A percentile compares a stretch with the other conserved stretches of the same genome.
These are phyloP conservation scores for Euzophera pinguis DNA, from an alignment of 2,888 invertebrate species.

Conservation along the genomic window DNA sequence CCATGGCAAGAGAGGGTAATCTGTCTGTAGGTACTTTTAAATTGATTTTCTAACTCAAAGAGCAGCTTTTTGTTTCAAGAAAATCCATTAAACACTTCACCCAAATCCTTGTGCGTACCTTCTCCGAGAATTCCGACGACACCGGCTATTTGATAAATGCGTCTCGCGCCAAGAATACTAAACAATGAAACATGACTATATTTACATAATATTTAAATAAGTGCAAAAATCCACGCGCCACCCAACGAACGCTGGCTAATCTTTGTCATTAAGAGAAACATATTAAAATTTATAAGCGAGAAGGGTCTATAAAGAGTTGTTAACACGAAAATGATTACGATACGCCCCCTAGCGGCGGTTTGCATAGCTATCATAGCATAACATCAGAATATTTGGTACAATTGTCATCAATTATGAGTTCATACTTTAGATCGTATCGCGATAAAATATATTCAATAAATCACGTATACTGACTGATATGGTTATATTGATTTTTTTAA, in stretches of 20 bases:
- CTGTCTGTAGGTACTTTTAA: too few relatives aligned
- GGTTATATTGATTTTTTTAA: slow-evolving; percentile 73
- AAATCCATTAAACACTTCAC: too few relatives aligned
- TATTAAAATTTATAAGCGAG: slow-evolving; percentile 61
- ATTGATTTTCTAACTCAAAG: too few relatives aligned
- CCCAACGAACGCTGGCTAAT: slow-evolving; percentile 38
- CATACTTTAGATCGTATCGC: slow-evolving; percentile 73
- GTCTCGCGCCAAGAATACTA: slow-evolving; percentile 40
- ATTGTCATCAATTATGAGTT: slow-evolving; percentile 70
- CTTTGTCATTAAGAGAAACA: slow-evolving; percentile 59
- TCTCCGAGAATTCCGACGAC: slow-evolving; percentile 6
- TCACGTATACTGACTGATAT: slow-evolving; percentile 65
- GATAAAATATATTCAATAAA: slow-evolving; percentile 76
- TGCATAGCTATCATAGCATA: slow-evolving; percentile 25
- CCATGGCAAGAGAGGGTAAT: too few relatives aligned
- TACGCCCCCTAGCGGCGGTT: slow-evolving; percentile 32
- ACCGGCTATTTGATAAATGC: slow-evolving; percentile 33
- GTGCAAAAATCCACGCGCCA: slow-evolving; percentile 51
- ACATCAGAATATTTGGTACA: slow-evolving; percentile 43
- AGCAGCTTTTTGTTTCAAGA: too few relatives aligned
- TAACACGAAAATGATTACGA: slow-evolving; percentile 69
- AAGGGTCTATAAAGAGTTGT: slow-evolving; percentile 63
- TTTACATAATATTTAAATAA: slow-evolving; percentile 70
- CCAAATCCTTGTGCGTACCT: too few relatives aligned
- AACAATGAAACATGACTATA: slow-evolving; percentile 31